Base-by-base conservation (phyloP, 2,888 invertebrate genomes). In the Melipona bicolor region DNA sequence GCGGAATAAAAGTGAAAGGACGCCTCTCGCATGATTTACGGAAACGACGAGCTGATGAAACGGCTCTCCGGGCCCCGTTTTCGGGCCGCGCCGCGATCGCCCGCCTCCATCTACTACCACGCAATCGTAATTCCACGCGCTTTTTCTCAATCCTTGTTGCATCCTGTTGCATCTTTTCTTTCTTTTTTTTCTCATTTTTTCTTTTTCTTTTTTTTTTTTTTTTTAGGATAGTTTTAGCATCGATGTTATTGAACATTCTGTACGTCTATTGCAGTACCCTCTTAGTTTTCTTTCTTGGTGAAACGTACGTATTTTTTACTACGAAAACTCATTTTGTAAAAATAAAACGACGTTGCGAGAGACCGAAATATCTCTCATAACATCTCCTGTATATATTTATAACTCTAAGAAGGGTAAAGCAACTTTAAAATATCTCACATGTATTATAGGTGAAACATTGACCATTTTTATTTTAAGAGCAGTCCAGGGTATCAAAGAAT, bases 1-100 rank as follows among this genome's bases (percentile, higher is more conserved):
- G 71, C 54, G 56, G 83, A 68, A 83, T 82, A 83, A 82, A 83
- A 76, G 76, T 24, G 82, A 76, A 83, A 82, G 83, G 83, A 77
- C 56, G 71, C 56, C 71, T 56, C 77, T 56, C 77, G 77, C 71
- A 83, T 83, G 83, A 83, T 83, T 83, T 83, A 83, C 83, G 83
- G 83, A 83, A 83, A 83, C 83, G 61, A 52, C 64, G 72, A 71
- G 54, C 69, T 77, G 83, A 83, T 83, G 83, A 77, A 82, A 72
- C 61, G 61, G 27, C 68, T 56, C 50, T 50, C 50, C 19, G 54
- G 21, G 27, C 61, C 52, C 24, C 80, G 52, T 72, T 65, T 56
- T 54, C 69, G 81, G 43, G 9, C 64, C 62, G 54, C 69, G 9
- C 32, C 50, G 54, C 61, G 19, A 27, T 24, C 61, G 27, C 27